These are phyloP conservation scores for Danio aesculapii DNA, from an alignment of 2,797 vertebrate species.

Conservation along the genomic window DNA sequence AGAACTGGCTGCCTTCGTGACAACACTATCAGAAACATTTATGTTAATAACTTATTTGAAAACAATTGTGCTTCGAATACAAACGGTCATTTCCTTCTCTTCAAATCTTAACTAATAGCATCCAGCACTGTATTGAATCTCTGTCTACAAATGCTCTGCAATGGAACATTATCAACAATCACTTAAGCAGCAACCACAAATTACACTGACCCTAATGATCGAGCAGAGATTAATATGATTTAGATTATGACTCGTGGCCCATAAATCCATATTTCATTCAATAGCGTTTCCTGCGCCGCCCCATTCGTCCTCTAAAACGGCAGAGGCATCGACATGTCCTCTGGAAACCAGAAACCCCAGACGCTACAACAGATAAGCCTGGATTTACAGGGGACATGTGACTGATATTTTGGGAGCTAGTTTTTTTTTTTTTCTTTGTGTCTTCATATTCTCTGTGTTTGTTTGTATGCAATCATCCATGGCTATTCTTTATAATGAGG, in stretches of 20 bases:
- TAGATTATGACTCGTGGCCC: constrained; percentile 33
- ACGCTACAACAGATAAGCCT: constrained; percentile 52
- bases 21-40: background rate
- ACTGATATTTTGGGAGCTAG: constrained; percentile 56
- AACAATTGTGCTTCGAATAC: background rate
- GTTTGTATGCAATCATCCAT: constrained; percentile 33
- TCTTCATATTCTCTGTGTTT: background rate
- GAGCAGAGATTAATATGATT: constrained; percentile 46
- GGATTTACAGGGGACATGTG: constrained; percentile 57
- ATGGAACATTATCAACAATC: constrained; percentile 18
- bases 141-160: constrained; percentile 11
- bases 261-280: constrained; percentile 45
- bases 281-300: constrained; percentile 11
- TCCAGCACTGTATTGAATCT: constrained; percentile 5
- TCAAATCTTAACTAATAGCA: constrained; percentile 9
- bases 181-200: constrained; percentile 25
- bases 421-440: constrained; percentile 24
- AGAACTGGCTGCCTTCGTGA: too few relatives aligned
- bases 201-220: constrained; percentile 11
- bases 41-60: background rate
- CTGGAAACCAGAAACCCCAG: constrained; percentile 48
- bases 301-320: constrained; percentile 9
- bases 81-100: background rate
- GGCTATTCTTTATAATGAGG: constrained; percentile 41
- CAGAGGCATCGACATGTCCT: constrained; percentile 28